Percentiles rank a stretch among this genome's conserved stretches.
phyloP scores from a whole-genome alignment of 2,113 vertebrate species.

The Acanthochromis polyacanthus region DNA sequence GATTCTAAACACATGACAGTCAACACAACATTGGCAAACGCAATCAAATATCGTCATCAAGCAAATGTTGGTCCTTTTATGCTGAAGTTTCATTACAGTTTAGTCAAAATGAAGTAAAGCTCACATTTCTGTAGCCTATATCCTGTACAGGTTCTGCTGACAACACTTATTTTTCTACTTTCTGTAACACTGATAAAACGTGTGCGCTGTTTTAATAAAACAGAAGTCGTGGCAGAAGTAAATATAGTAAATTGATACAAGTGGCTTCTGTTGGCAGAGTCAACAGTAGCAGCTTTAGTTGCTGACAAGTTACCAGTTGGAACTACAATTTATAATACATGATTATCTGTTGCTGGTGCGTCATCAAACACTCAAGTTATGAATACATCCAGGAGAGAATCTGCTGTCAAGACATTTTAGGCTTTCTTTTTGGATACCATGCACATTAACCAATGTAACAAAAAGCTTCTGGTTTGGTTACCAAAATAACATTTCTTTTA shows the following conservation, averaged over 20 bases:
- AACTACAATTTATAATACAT: constrained; percentile 15
- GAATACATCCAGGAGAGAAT: not conserved
- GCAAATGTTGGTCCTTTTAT: not conserved
- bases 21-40: constrained; percentile 44
- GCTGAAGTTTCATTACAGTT: not conserved
- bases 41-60: constrained; percentile 5
- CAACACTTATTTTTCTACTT: not conserved
- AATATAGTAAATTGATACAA: constrained; percentile 69
- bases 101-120: not conserved
- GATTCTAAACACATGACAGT: constrained; percentile 35
- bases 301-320: constrained; percentile 14
- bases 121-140: not conserved
- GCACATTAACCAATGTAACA: not conserved
- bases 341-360: not conserved
- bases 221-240: constrained; percentile 29
- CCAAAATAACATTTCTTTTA: constrained; percentile 15
- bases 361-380: not conserved
- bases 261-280: constrained; percentile 15
- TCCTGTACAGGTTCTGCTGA: too few relatives aligned
- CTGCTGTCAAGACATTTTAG: not conserved
- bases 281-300: not conserved
- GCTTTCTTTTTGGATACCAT: not conserved
- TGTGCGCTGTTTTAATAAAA: not conserved
- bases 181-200: not conserved
- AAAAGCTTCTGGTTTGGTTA: constrained; percentile 8